These are phyloP conservation scores for Pandemis corylana DNA, from an alignment of 2,888 invertebrate genomes.

Conservation along the genomic window DNA sequence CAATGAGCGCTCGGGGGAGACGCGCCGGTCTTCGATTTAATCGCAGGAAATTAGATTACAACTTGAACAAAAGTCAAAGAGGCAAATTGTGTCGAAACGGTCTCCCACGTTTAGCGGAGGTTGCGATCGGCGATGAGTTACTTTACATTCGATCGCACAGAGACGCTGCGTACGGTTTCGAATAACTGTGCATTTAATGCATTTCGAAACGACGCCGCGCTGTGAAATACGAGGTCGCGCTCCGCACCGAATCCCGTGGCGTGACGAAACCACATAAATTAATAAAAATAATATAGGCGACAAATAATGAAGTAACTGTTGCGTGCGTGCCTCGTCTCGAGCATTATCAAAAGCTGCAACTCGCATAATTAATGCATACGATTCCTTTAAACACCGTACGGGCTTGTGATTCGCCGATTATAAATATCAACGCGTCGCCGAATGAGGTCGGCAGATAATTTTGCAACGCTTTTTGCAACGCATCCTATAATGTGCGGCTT, in stretches of 20 bases:
- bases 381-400: slow-evolving; percentile 62
- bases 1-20: slow-evolving; percentile 22
- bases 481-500: slow-evolving; percentile 56
- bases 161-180: slow-evolving; percentile 52
- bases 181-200: slow-evolving; percentile 81
- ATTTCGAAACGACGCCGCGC: slow-evolving; percentile 83
- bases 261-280: slow-evolving; percentile 73
- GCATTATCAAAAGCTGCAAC: slow-evolving; percentile 20
- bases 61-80: slow-evolving; percentile 27
- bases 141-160: slow-evolving; percentile 69
- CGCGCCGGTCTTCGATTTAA: slow-evolving; percentile 26
- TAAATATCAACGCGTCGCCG: slow-evolving; percentile 68
- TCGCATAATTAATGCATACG: slow-evolving; percentile 19
- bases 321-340: slow-evolving; percentile 19
- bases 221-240: slow-evolving; percentile 80
- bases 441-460: slow-evolving; percentile 45
- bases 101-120: slow-evolving; percentile 30
- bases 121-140: slow-evolving; percentile 41
- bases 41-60: slow-evolving; percentile 34
- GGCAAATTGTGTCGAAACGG: slow-evolving; percentile 27
- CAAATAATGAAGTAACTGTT: slow-evolving; percentile 38
- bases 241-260: slow-evolving; percentile 73
- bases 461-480: slow-evolving; percentile 55
- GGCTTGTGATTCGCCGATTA: slow-evolving; percentile 77
- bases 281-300: slow-evolving; percentile 42